Conservation (phyloP, 2,797 vertebrate genomes). For the Muraenolepis orangiensis region DNA sequence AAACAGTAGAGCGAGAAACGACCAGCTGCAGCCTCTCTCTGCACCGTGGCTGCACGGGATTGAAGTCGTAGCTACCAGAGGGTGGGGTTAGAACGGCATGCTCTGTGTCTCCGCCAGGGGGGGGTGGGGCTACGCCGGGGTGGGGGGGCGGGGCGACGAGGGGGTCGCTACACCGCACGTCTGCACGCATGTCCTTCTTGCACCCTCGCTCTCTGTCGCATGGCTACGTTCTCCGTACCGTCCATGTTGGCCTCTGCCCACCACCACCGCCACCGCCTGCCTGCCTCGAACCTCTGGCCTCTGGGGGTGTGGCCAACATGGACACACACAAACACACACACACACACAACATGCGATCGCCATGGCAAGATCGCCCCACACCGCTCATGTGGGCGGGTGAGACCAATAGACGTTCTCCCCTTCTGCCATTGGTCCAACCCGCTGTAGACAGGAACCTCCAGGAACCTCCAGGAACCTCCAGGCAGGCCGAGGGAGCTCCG, state of each 20-base stretch:
- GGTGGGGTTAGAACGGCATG: constrained; percentile 53
- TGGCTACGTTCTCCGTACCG: constrained; percentile 53
- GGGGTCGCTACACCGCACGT: background rate
- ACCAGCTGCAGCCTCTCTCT: constrained; percentile 75
- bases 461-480: constrained; percentile 71
- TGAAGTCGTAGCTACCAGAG: constrained; percentile 63
- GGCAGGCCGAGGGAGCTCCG: constrained; percentile 77
- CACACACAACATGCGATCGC: constrained; percentile 61
- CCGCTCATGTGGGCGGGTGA: constrained; percentile 72
- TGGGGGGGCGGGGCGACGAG: background rate
- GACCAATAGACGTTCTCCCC: constrained; percentile 61
- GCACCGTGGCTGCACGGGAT: constrained; percentile 68
- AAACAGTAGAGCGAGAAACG: background rate
- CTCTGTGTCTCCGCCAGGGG: constrained; percentile 37
- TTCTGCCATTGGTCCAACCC: constrained; percentile 69
- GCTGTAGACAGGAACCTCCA: constrained; percentile 54
- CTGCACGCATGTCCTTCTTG: constrained; percentile 45
- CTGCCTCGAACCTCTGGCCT: background rate
- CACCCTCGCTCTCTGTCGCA: constrained; percentile 58
- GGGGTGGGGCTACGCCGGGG: constrained; percentile 25
- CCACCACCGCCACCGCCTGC: background rate
- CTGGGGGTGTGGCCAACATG: background rate
- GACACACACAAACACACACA: constrained; percentile 35
- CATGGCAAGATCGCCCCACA: constrained; percentile 67
- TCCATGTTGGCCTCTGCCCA: constrained; percentile 65